Evolutionary conservation across 64 coral and sea anemone species (phyloP), one percentile per base, ranked within the genome.

Genomic region (Montipora sp.): DNA sequence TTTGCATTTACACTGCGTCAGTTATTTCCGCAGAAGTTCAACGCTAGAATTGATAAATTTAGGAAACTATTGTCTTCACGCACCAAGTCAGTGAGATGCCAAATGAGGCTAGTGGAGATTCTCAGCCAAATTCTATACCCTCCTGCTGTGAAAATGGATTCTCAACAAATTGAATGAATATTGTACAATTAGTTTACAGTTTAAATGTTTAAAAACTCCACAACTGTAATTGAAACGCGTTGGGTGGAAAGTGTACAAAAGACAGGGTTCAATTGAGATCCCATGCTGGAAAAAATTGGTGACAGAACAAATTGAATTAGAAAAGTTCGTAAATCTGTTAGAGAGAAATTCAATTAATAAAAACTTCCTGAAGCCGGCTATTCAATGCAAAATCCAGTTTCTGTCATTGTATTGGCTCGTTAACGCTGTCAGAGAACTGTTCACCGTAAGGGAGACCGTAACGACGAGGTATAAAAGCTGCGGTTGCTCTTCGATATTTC

Each of bases 241-340:
- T 63, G 60, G 60, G 60, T 16, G 60, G 11, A 63, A 12, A 14
- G 14, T 0, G 53, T 12, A 63, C 11, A 23, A 45, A 22, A 14
- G 5, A 8, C 24, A 68, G 15, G 59, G 47, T 8, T 84, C 36
- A 67, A 24, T 67, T n/a, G 45, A 8, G 4, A 47, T 68, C 15
- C 8, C 81, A 60, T 68, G 81, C 81, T 67, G 81, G 1, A 3
- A 19, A 16, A 47, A 84, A 61, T 82, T 61, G 80, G 23, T 61
- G 59, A 5, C 27, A 61, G 65, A 47, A 47, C 8, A 45, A 10
- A 46, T 46, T 76, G 24, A 76, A 47, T 9, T 45, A 4, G 44
- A 76, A 76, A 68, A 15, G 4, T 3, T 8, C 60, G 3, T 44
- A 44, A 15, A 3, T 27, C 58, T 55, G 61, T 67, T 44, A 21